phyloP scores from a whole-genome alignment of 2,113 vertebrate genomes.

The Pardalotus punctatus region DNA sequence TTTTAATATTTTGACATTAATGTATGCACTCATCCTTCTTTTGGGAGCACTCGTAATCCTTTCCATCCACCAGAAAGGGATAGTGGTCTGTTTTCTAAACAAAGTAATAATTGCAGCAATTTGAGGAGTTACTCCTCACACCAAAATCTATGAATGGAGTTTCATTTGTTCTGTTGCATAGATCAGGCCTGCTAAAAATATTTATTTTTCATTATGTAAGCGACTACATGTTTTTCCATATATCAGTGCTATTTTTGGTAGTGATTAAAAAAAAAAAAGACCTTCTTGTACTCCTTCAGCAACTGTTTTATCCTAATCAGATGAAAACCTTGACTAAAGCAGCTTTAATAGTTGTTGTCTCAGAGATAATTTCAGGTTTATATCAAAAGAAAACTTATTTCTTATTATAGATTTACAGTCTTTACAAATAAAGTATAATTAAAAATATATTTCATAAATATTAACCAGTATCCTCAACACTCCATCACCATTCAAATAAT shows the following conservation, averaged over 20 bases:
- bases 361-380: background rate
- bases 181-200: background rate
- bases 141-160: background rate
- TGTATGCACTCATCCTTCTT: background rate
- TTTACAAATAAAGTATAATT: background rate
- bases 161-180: background rate
- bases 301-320: background rate
- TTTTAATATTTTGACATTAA: background rate
- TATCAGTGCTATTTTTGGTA: background rate
- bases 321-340: background rate
- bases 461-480: background rate
- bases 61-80: background rate
- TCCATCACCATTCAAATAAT: background rate
- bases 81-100: background rate
- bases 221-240: background rate
- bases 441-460: background rate
- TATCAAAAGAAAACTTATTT: background rate
- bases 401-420: background rate
- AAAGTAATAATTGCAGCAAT: background rate
- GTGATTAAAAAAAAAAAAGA: background rate
- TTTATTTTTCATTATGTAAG: background rate
- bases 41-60: background rate
- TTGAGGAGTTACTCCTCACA: background rate
- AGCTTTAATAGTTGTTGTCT: background rate
- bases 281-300: background rate